A percentile compares a stretch with the other conserved stretches of the same genome.
Evolutionary conservation across 2,113 vertebrate genomes (phyloP).

Genomic region (Xerus inauris): DNA sequence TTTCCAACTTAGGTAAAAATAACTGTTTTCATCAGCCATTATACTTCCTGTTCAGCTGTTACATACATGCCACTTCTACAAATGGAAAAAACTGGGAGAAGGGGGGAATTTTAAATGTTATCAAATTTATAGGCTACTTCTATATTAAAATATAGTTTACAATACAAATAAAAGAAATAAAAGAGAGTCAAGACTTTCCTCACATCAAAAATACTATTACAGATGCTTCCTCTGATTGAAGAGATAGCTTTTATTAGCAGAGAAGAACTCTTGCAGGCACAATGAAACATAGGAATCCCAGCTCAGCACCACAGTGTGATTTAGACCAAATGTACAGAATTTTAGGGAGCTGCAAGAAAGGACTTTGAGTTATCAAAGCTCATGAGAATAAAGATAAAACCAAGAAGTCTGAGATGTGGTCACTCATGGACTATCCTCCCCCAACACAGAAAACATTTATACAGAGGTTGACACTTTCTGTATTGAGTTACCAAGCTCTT

Average conservation of each 20-base stretch:
- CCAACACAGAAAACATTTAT: background rate
- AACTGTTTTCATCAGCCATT: constrained; percentile 56
- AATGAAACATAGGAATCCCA: background rate
- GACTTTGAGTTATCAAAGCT: background rate
- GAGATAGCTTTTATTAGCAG: background rate
- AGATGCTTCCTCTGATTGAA: background rate
- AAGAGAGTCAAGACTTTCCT: background rate
- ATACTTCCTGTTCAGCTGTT: constrained; percentile 32
- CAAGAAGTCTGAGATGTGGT: background rate
- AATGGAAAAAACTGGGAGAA: constrained; percentile 35
- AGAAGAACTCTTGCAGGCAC: background rate
- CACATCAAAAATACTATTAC: background rate
- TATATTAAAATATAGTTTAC: background rate
- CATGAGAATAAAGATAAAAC: background rate
- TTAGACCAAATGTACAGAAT: background rate
- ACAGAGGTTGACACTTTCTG: background rate
- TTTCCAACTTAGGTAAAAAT: constrained; percentile 62
- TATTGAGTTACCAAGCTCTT: background rate
- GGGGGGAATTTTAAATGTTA: constrained; percentile 4
- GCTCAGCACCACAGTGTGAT: background rate
- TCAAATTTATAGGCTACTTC: background rate
- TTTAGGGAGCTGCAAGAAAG: background rate
- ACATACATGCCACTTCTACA: background rate
- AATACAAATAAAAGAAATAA: background rate
- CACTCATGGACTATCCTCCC: background rate